These are phyloP conservation scores for Siderastrea siderea DNA, from an alignment of 92 coral and sea anemone species.

Conservation along the genomic window DNA sequence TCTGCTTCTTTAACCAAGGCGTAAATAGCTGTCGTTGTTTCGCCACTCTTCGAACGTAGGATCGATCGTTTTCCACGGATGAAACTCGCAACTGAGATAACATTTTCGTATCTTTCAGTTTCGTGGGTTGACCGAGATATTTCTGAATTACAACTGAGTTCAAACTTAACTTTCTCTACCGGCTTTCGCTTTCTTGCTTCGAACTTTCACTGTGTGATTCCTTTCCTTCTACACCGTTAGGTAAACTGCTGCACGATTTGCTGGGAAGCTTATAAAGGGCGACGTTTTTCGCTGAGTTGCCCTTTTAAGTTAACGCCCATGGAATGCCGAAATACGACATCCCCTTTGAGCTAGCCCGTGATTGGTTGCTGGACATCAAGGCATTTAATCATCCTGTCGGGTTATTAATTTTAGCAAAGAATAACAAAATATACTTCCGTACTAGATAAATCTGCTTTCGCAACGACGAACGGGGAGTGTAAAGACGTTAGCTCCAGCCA, in stretches of 20 bases:
- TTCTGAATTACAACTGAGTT: conserved; percentile 28
- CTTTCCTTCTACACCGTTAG: not conserved
- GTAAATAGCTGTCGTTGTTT: conserved; percentile 19
- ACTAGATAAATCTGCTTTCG: conserved; percentile 33
- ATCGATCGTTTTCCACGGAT: conserved; percentile 36
- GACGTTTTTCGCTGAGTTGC: conserved; percentile 8
- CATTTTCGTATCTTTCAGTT: conserved; percentile 55
- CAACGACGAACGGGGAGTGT: not conserved
- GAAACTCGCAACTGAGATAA: conserved; percentile 29
- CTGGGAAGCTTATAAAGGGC: not conserved
- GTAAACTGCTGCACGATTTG: not conserved
- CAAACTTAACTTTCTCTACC: not conserved
- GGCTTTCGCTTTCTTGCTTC: conserved; percentile 39
- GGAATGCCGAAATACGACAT: too few species aligned
- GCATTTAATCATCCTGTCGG: not conserved
- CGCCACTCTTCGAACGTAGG: conserved; percentile 9
- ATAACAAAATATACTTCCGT: conserved; percentile 29
- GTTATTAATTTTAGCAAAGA: not conserved
- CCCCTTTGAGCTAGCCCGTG: not conserved
- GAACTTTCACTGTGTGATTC: not conserved
- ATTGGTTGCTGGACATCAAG: conserved; percentile 36
- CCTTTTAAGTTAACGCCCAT: conserved; percentile 40
- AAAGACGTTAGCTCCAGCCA: not conserved
- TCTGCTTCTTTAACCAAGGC: conserved; percentile 37
- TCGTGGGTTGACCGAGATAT: conserved; percentile 35